Base-by-base conservation (phyloP, 2,113 vertebrate species). In the Ascaphus truei region DNA sequence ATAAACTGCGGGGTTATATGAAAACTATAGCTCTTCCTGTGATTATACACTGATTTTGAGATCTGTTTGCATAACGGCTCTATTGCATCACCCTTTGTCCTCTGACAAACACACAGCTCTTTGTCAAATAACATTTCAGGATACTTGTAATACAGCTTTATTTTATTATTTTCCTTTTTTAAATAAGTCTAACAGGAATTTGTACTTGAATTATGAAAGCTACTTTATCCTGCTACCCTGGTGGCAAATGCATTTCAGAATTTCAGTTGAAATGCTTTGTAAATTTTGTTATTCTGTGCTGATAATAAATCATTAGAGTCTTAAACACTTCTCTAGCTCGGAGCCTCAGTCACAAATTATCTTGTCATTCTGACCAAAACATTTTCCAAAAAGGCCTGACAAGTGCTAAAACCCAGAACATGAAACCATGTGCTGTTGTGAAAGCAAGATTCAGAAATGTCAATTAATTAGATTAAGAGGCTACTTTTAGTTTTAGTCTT, bases 391-490 rank as follows among this genome's bases (percentile, higher is more conserved):
- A 90, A 91, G 87, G 87, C 90, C 87, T 92, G 90, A 90, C 91
- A 92, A 92, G 89, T 91, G 90, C 89, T 90, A 90, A 92, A 90
- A 92, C 84, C 90, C 89, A 92, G 90, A 90, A 91, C 89, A 91
- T 90, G 88, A 92, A 92, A 92, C 91, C 89, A 91, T 91, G 91
- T 92, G 89, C 90, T 92, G 90, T 92, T 92, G 87, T 90, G 89
- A 92, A 91, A 89, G 88, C 88, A 89, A 87, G 85, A 91, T 88
- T 92, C 89, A 90, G 88, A 90, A 89, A 92, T 90, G 89, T 92
- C 89, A 90, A 89, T 91, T 92, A 91, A 90, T 91, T 92, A 92
- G 90, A 91, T 92, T 92, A 90, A 92, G 89, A 90, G 89, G 90
- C 90, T 91, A 91, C 88, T 90, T 92, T 92, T 91, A 90, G 90